Evolutionary conservation across 2,797 vertebrate species (phyloP).

Genomic region (Otolemur crassicaudatus): DNA sequence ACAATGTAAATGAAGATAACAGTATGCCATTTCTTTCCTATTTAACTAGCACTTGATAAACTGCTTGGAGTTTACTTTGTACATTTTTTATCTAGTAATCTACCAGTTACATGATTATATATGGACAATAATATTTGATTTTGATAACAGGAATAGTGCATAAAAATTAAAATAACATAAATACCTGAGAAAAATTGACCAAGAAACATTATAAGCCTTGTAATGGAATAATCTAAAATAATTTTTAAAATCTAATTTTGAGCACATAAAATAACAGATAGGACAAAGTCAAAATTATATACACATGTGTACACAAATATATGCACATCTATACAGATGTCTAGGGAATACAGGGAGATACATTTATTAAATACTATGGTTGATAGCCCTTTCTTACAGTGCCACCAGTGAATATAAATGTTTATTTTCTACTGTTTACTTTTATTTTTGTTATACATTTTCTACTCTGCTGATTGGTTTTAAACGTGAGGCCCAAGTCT

Average conservation of each 20-base stretch:
- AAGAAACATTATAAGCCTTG: neutral
- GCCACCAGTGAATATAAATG: neutral
- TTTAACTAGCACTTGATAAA: slow-evolving; percentile 10
- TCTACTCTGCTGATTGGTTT: neutral
- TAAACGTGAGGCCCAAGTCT: neutral
- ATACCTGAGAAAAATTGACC: neutral
- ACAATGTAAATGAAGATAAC: neutral
- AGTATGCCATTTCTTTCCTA: neutral
- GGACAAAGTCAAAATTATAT: neutral
- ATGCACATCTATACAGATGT: neutral
- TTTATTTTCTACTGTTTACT: neutral
- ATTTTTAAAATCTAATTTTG: neutral
- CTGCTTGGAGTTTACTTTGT: neutral
- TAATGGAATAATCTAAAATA: neutral
- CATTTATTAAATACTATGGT: neutral
- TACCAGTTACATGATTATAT: neutral
- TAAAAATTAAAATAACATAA: slow-evolving; percentile 19
- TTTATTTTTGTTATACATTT: neutral
- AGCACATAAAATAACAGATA: neutral
- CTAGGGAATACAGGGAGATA: neutral
- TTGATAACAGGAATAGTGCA: neutral
- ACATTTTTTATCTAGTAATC: neutral
- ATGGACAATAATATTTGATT: neutral
- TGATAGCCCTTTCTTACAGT: neutral
- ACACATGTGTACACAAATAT: neutral